Percentiles rank a stretch among this genome's conserved stretches.
phyloP scores from a whole-genome alignment of 2,113 vertebrate species.

The Brienomyrus longianalis region DNA sequence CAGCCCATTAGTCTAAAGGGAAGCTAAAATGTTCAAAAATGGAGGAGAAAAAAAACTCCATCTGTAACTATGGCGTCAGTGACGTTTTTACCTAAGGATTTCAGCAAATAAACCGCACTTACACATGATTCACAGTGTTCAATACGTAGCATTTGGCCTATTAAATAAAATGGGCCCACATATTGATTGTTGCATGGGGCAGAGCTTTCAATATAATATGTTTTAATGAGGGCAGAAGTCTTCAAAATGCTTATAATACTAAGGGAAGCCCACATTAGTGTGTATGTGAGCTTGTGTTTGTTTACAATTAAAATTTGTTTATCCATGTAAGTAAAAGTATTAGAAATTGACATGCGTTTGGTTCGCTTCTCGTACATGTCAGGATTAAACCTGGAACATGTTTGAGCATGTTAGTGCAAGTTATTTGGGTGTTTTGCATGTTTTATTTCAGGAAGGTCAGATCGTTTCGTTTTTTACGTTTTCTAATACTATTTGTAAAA shows the following conservation, averaged over 20 bases:
- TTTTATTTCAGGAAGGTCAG: background rate
- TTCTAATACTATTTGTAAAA: too few relatives aligned
- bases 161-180: background rate
- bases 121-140: background rate
- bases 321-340: background rate
- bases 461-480: too few relatives aligned
- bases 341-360: background rate
- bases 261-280: background rate
- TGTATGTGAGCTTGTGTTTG: background rate
- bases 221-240: background rate
- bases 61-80: background rate
- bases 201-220: background rate
- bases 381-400: background rate
- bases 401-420: background rate
- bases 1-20: background rate
- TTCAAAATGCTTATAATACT: background rate
- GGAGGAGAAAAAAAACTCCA: background rate
- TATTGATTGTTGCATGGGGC: too few relatives aligned
- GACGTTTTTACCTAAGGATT: background rate
- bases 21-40: background rate
- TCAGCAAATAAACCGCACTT: background rate
- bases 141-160: background rate
- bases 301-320: background rate
- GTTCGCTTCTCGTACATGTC: background rate
- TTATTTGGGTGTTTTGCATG: background rate